These are phyloP conservation scores for Chiloscyllium plagiosum DNA, from an alignment of 2,113 vertebrate species.

Conservation along the genomic window DNA sequence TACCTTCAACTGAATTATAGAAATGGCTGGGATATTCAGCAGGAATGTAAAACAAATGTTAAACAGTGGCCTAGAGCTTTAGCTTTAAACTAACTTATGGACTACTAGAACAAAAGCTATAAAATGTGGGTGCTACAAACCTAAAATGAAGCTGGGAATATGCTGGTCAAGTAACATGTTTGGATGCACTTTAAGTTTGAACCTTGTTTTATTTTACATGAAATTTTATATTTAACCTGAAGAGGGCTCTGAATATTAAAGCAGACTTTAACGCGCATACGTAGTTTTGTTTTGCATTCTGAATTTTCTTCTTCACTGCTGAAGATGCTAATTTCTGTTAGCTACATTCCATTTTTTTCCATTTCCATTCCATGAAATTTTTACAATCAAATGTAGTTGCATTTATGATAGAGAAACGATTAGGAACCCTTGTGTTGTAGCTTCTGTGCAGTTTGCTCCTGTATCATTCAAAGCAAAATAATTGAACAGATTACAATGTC, in stretches of 20 bases:
- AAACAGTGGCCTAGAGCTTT: neutral
- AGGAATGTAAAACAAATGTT: neutral
- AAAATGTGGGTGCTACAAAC: neutral
- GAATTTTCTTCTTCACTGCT: neutral
- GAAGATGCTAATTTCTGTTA: neutral
- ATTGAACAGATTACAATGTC: neutral
- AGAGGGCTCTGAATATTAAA: conserved; percentile 26
- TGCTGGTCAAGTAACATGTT: neutral
- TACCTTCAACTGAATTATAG: neutral
- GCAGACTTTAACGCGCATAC: neutral
- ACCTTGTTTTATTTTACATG: neutral
- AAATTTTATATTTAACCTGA: conserved; percentile 21
- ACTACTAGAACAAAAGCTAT: neutral
- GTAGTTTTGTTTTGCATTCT: neutral
- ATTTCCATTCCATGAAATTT: neutral
- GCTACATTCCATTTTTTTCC: neutral
- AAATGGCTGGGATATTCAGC: neutral
- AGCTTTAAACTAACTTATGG: neutral
- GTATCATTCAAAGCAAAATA: neutral
- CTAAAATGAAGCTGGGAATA: neutral
- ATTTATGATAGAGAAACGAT: neutral
- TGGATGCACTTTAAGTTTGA: neutral
- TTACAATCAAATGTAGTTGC: neutral
- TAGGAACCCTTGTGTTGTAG: neutral
- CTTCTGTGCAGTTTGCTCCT: neutral